phyloP scores from a whole-genome alignment of 2,797 vertebrate genomes.

The Gorsachius magnificus region DNA sequence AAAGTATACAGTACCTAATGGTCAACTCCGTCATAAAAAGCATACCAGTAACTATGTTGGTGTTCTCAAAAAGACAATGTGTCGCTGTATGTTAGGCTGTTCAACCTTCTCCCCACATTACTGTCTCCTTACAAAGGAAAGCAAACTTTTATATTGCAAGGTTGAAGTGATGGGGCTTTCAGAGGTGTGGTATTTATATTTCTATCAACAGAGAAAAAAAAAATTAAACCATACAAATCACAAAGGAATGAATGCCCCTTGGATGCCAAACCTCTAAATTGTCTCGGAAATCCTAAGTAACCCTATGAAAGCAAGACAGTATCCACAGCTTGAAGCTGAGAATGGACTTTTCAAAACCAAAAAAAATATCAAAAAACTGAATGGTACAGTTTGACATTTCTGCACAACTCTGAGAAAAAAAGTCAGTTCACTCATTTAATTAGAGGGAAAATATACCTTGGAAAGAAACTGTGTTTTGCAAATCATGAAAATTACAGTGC shows the following conservation, averaged over 20 bases:
- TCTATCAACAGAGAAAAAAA: neutral
- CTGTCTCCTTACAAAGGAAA: neutral
- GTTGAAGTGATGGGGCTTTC: neutral
- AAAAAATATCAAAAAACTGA: neutral
- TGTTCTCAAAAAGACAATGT: neutral
- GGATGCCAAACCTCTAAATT: neutral
- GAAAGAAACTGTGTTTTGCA: neutral
- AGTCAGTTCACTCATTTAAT: neutral
- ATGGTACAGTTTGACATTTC: neutral
- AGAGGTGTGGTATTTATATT: neutral
- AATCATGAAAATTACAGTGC: constrained; percentile 16
- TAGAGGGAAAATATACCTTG: constrained; percentile 1
- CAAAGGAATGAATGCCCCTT: neutral
- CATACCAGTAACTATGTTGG: neutral
- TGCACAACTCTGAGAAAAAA: neutral
- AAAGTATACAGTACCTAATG: neutral
- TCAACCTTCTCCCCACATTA: neutral
- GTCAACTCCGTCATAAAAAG: neutral
- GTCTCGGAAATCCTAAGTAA: neutral
- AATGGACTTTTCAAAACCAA: neutral
- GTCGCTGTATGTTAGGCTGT: neutral
- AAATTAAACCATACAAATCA: neutral
- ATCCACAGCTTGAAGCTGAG: neutral
- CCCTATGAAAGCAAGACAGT: neutral
- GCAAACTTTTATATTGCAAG: neutral